These are phyloP conservation scores for Apamea anceps DNA, from an alignment of 2,888 invertebrate genomes.

Conservation along the genomic window DNA sequence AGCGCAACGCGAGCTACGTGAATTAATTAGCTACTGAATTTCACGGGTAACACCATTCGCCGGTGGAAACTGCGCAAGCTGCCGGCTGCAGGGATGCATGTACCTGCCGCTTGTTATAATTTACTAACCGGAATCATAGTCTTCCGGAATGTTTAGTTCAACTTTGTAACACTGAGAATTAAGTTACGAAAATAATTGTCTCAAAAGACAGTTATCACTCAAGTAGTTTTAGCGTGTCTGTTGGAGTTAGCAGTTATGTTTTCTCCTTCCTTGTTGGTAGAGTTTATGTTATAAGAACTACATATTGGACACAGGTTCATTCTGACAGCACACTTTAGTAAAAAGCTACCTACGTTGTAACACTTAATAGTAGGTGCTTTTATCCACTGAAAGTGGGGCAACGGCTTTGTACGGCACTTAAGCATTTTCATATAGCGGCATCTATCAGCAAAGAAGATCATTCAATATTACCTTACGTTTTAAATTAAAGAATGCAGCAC, in stretches of 20 bases:
- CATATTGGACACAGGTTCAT: background rate
- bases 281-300: constrained; percentile 13
- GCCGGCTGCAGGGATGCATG: constrained; percentile 41
- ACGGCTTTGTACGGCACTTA: constrained; percentile 5
- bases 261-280: constrained; percentile 11
- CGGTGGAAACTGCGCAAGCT: constrained; percentile 57
- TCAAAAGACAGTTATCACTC: background rate
- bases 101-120: constrained; percentile 35
- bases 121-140: constrained; percentile 46
- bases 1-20: constrained; percentile 62
- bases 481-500: constrained; percentile 6
- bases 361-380: constrained; percentile 13
- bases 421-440: constrained; percentile 15
- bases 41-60: constrained; percentile 61
- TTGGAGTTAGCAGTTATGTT: constrained; percentile 1
- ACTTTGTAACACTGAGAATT: constrained; percentile 23
- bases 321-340: background rate
- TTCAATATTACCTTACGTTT: background rate
- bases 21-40: constrained; percentile 73
- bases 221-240: background rate
- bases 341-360: constrained; percentile 11
- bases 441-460: constrained; percentile 17
- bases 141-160: constrained; percentile 33
- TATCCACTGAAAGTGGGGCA: constrained; percentile 20
- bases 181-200: constrained; percentile 21